Evolutionary conservation across 2,797 vertebrate genomes (phyloP).

Genomic region (Austrolebias charrua): DNA sequence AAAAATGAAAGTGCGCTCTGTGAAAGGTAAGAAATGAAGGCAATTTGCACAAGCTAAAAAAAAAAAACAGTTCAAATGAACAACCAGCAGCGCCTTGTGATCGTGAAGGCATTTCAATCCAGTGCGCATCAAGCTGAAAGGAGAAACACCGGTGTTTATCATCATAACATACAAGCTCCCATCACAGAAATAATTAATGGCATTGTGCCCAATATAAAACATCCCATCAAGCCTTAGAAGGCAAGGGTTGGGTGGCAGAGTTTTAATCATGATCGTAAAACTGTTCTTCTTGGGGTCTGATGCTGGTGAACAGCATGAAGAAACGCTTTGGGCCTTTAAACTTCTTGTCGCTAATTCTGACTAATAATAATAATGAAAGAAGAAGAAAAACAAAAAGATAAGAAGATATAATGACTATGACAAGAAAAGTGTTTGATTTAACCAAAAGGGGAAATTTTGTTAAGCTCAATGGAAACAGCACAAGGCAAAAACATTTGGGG

Average conservation of each 20-base stretch:
- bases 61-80: constrained; percentile 24
- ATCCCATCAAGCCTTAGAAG: constrained; percentile 87
- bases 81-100: constrained; percentile 31
- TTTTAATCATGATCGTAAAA: constrained; percentile 89
- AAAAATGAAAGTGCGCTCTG: constrained; percentile 40
- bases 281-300: constrained; percentile 69
- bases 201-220: constrained; percentile 90
- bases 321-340: constrained; percentile 7
- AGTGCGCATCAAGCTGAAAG: constrained; percentile 54
- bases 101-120: constrained; percentile 62
- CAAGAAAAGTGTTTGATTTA: not conserved
- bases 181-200: constrained; percentile 93
- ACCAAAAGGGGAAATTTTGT: not conserved
- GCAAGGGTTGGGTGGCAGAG: constrained; percentile 82
- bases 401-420: not conserved
- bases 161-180: constrained; percentile 90
- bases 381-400: not conserved
- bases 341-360: not conserved
- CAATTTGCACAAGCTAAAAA: constrained; percentile 49
- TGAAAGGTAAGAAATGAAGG: constrained; percentile 64
- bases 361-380: not conserved
- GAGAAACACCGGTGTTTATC: constrained; percentile 67
- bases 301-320: constrained; percentile 11
- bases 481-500: not conserved
- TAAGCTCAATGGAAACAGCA: not conserved